A percentile compares a stretch with the other conserved stretches of the same genome.
Conservation (phyloP, 2,888 invertebrate genomes). For the Leucozona laternaria region DNA sequence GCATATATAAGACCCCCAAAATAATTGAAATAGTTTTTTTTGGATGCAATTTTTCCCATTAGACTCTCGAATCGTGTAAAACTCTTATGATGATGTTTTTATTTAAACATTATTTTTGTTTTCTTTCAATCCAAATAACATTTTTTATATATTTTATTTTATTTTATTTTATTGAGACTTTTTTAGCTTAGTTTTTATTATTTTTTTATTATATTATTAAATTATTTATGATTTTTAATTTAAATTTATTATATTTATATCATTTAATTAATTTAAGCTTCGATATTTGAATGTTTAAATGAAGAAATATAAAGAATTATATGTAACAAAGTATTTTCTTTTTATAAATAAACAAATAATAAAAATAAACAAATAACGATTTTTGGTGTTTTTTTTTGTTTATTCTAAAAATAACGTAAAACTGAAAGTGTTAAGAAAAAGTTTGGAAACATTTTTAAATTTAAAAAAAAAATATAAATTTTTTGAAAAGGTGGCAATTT, state of each 20-base stretch:
- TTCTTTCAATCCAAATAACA: constrained; percentile 48
- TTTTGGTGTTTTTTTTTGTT: background rate
- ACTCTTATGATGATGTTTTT: constrained; percentile 39
- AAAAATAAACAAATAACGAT: background rate
- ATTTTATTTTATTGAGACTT: constrained; percentile 48
- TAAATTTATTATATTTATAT: constrained; percentile 63
- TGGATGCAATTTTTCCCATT: constrained; percentile 80
- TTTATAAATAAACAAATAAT: constrained; percentile 48
- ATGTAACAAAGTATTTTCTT: constrained; percentile 67
- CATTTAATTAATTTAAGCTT: constrained; percentile 46
- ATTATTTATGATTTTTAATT: constrained; percentile 21
- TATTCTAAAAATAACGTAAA: too few relatives aligned
- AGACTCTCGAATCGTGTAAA: constrained; percentile 83
- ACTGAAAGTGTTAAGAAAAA: too few relatives aligned
- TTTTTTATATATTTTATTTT: background rate
- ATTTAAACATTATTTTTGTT: constrained; percentile 2
- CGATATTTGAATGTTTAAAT: constrained; percentile 28
- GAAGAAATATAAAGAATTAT: constrained; percentile 19
- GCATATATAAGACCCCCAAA: constrained; percentile 6
- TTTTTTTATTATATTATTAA: background rate
- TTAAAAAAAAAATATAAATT: too few relatives aligned
- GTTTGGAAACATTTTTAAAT: too few relatives aligned
- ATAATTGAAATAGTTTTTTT: constrained; percentile 52
- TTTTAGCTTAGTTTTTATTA: constrained; percentile 29
- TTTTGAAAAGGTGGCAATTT: too few relatives aligned